These are phyloP conservation scores for Drosophila mayri DNA, from an alignment of 1,140 invertebrate genomes.

Conservation along the genomic window DNA sequence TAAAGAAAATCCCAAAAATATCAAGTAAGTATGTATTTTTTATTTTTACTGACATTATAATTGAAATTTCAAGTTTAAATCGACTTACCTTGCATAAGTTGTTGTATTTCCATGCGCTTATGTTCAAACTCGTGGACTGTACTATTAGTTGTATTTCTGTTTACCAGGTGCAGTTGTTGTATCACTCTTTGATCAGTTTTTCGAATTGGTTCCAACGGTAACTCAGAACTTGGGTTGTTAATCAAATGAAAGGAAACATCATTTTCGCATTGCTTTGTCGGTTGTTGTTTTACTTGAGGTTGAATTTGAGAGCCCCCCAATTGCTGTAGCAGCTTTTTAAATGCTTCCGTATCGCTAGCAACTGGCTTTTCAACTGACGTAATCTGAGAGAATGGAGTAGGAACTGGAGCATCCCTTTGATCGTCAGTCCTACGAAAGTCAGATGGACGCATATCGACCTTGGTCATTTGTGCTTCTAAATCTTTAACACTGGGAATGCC, in stretches of 20 bases:
- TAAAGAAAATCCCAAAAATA: background rate
- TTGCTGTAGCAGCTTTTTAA: conserved; percentile 67
- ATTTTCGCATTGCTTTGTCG: background rate
- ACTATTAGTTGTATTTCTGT: conserved; percentile 14
- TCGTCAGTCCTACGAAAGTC: conserved; percentile 13
- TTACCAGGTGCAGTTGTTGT: conserved; percentile 25
- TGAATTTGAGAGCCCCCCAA: conserved; percentile 28
- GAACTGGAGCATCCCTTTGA: conserved; percentile 1
- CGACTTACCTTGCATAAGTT: conserved; percentile 54
- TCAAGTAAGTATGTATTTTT: background rate
- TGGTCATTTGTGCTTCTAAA: conserved; percentile 72
- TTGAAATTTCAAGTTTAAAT: background rate
- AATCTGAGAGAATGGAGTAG: conserved; percentile 8
- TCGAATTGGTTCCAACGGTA: background rate
- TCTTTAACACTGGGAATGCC: conserved; percentile 73
- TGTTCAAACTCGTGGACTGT: conserved; percentile 19
- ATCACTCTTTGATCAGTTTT: conserved; percentile 10
- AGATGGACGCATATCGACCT: conserved; percentile 55
- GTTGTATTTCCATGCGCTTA: conserved; percentile 60
- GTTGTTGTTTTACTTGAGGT: conserved; percentile 32
- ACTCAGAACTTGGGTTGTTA: conserved; percentile 6
- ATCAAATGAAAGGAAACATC: conserved; percentile 18
- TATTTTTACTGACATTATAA: background rate
- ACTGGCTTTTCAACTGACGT: conserved; percentile 42
- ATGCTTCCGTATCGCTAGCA: conserved; percentile 62